phyloP scores from a whole-genome alignment of 2,113 vertebrate genomes.

The Gopherus evgoodei region DNA sequence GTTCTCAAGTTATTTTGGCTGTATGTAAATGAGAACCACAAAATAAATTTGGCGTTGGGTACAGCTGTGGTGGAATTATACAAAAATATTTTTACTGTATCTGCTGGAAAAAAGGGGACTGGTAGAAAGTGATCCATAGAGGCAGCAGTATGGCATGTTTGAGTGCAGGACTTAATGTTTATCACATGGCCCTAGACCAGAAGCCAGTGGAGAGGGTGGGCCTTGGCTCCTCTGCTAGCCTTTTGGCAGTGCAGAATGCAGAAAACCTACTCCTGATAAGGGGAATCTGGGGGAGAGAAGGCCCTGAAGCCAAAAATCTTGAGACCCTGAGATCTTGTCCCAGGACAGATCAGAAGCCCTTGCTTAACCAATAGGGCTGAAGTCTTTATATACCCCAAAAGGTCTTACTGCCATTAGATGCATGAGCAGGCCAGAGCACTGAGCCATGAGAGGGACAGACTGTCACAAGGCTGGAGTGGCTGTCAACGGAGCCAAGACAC shows the following conservation, averaged over 20 bases:
- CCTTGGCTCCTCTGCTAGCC: too few relatives aligned
- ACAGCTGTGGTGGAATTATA: too few relatives aligned
- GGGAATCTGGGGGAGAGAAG: not conserved
- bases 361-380: not conserved
- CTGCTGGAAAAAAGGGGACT: not conserved
- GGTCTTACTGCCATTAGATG: not conserved
- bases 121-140: not conserved
- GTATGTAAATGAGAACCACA: too few relatives aligned
- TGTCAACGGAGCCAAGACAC: not conserved
- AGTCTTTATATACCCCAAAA: not conserved
- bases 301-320: not conserved
- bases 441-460: not conserved
- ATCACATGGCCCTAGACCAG: not conserved
- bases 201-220: too few relatives aligned
- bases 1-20: not conserved
- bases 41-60: not conserved
- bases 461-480: not conserved
- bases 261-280: not conserved
- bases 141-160: not conserved
- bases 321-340: not conserved
- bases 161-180: not conserved
- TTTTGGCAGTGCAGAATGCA: too few relatives aligned
- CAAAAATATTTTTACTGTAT: not conserved
- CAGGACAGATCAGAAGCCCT: not conserved
- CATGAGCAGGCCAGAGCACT: not conserved